phyloP scores from a whole-genome alignment of 2,888 invertebrate species.

The Crepidodera aurea region DNA sequence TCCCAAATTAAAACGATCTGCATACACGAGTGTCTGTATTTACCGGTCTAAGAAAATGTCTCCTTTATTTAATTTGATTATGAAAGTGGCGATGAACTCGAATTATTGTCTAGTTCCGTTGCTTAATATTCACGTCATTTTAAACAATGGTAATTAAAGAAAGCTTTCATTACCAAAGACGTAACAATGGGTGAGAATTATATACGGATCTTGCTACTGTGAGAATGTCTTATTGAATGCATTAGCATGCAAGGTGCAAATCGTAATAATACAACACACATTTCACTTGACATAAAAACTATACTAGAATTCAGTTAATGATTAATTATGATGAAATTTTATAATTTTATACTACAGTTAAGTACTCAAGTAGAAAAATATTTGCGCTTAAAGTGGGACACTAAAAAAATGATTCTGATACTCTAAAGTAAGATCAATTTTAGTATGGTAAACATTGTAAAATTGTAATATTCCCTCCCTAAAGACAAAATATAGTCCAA shows the following conservation, averaged over 20 bases:
- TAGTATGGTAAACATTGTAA: too few species aligned
- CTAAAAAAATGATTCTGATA: too few species aligned
- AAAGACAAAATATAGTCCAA: too few species aligned
- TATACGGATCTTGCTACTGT: conserved; percentile 1
- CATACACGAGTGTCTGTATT: not conserved
- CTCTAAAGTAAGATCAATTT: too few species aligned
- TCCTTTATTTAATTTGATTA: conserved; percentile 13
- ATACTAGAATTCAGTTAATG: not conserved
- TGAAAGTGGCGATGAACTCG: conserved; percentile 28
- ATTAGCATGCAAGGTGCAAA: not conserved
- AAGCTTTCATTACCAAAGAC: conserved; percentile 36
- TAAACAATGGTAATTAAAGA: conserved; percentile 21
- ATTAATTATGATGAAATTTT: not conserved
- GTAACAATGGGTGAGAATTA: conserved; percentile 28
- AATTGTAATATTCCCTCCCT: too few species aligned
- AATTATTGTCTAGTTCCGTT: conserved; percentile 27
- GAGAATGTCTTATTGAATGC: conserved; percentile 1
- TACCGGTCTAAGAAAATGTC: conserved; percentile 10
- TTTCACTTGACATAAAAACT: conserved; percentile 11
- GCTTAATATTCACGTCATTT: conserved; percentile 28
- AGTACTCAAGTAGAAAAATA: too few species aligned
- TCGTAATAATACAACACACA: not conserved
- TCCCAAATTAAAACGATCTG: too few species aligned
- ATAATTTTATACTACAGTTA: too few species aligned
- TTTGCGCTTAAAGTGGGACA: too few species aligned